Base-by-base conservation (phyloP, 2,113 vertebrate genomes). In the Oreochromis tanganicae region DNA sequence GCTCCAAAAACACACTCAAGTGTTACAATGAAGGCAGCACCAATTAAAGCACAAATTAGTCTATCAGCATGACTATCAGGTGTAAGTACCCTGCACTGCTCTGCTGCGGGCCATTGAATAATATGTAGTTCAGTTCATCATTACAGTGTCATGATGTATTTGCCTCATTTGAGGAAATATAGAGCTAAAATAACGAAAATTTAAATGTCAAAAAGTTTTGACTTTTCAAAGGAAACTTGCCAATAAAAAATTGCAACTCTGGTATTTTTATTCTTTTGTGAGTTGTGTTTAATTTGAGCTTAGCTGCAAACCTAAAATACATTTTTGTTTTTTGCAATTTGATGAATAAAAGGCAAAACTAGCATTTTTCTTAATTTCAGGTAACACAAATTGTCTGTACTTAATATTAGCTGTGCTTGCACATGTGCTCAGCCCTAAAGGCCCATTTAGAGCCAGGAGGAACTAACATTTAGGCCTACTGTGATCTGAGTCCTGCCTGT, bases 331-430 rank as follows among this genome's bases (percentile, higher is more conserved):
- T 11, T 34, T 14, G 56, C 56, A 57, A 57, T 8, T 57, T 59
- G 24, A 29, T 0, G 0, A 29, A 16, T 7, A 29, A 59, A 59
- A 29, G 2, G 2, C 56, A 0, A 29, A 16, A 16, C 27, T 5
- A 29, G 7, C 1, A 5, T 59, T 5, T 59, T 9, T 59, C 56
- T 59, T 9, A 59, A 59, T 59, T 29, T 13, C 27, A 29, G 27
- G 56, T 5, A 59, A 29, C 27, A 29, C 13, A 59, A 59, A 59
- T 59, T 29, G 56, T 59, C 27, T 59, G 56, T 59, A 29, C 0
- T 59, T 29, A 3, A 8, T 59, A 59, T 59, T 29, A 59, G 24
- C 24, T 59, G 27, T 59, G 56, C 24, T 59, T 59, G 24, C 56
- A 29, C 7, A 27, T 0, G 1, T 59, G 7, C 12, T 57, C 55